Base-by-base conservation (phyloP, 35 echinoderm and acorn worm genomes). In the Acanthaster planci region DNA sequence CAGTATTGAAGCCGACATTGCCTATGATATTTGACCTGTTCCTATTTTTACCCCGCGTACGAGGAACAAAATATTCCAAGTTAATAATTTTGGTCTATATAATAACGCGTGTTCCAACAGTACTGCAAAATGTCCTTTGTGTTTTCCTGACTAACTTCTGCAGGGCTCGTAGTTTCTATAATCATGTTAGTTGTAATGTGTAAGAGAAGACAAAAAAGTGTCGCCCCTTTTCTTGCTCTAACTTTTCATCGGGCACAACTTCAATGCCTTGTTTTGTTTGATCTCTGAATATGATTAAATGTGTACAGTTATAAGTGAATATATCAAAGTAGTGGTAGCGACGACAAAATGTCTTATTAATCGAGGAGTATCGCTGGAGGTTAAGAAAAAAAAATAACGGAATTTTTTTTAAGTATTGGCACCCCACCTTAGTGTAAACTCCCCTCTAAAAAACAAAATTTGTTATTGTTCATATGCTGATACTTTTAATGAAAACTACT, bases 241-340 rank as follows among this genome's bases (percentile, higher is more conserved):
- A 72, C 64, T 72, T 72, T 47, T 72, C 23, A 72, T n/a, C 64
- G 64, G 64, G 64, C 64, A 34, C 64, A 72, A 72, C 34, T 72
- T 72, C 14, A 72, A 72, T 72, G 64, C 64, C 64, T 72, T 72
- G 64, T 72, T 72, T 72, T 72, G 30, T 72, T 72, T 72, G 64
- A 72, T 72, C 64, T 72, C 64, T 72, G 64, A 72, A 72, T 72
- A 72, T 72, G 64, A 72, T 72, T 72, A 72, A 72, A 72, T 10
- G 64, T 72, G 64, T 72, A 72, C 64, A 72, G 64, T 72, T 72
- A 72, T 26, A 72, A 72, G 22, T 72, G 64, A 26, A 72, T 72
- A 72, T 72, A 72, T 72, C 64, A 29, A 72, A 27, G 64, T 72
- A 72, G 64, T 72, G 34, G 34, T 72, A 72, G 64, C 64, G 30